Conservation (phyloP, 2,888 invertebrate species). For the Ommatoiulus sabulosus region DNA sequence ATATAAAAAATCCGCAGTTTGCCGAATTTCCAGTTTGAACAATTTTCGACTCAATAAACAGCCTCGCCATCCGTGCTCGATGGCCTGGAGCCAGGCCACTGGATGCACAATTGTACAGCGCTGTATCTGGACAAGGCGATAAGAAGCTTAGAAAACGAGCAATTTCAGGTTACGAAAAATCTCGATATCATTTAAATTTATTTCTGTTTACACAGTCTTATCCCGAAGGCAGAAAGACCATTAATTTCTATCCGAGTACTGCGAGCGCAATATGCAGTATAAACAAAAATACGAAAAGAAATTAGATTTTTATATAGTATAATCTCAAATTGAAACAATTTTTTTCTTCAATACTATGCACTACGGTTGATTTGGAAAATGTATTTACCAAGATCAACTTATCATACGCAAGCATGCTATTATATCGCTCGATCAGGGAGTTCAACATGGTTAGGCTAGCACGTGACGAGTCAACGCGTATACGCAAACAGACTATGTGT, state of each 20-base stretch:
- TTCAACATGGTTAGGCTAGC: no score
- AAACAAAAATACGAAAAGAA: background rate
- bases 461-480: no score
- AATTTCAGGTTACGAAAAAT: background rate
- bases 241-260: background rate
- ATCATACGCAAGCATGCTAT: no score
- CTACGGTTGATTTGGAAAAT: no score
- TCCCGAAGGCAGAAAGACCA: background rate
- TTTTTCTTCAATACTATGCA: no score
- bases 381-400: no score
- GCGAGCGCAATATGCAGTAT: background rate
- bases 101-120: background rate
- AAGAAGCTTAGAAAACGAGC: background rate
- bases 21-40: constrained; percentile 27
- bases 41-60: constrained; percentile 22
- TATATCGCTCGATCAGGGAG: no score
- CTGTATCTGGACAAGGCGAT: background rate
- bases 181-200: constrained; percentile 3
- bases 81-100: background rate
- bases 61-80: background rate
- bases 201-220: background rate
- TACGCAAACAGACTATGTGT: no score
- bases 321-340: no score
- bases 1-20: background rate
- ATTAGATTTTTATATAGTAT: no score